phyloP scores from a whole-genome alignment of 1,140 invertebrate species.

The Lasaia peninsularis region DNA sequence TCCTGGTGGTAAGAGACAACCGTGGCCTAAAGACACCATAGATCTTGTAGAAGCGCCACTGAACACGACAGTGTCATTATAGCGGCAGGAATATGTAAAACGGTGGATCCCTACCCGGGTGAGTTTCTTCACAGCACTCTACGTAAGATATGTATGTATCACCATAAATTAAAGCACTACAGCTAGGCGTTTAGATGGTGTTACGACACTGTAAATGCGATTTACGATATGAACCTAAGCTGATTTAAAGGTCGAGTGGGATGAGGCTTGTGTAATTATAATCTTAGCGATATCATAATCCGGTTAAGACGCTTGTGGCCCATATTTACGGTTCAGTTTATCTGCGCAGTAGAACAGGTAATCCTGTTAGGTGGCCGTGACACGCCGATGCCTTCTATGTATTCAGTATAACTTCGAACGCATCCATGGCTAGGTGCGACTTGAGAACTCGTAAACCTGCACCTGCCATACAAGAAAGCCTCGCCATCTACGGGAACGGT shows the following conservation, averaged over 20 bases:
- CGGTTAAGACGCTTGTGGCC: slow-evolving; percentile 58
- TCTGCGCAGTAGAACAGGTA: slow-evolving; percentile 69
- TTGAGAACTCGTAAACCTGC: slow-evolving; percentile 56
- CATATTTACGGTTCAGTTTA: slow-evolving; percentile 53
- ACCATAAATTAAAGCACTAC: background rate
- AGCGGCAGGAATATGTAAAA: too few relatives aligned
- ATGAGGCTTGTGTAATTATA: slow-evolving; percentile 43
- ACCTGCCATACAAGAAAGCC: slow-evolving; percentile 67
- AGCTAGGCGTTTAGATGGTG: background rate
- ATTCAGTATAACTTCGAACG: slow-evolving; percentile 46
- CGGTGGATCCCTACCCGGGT: too few relatives aligned
- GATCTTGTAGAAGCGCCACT: too few relatives aligned
- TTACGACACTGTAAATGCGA: slow-evolving; percentile 5
- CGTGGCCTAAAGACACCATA: too few relatives aligned
- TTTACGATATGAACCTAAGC: slow-evolving; percentile 32
- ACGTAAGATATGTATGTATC: background rate
- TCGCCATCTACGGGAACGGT: slow-evolving; percentile 71
- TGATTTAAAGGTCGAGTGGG: slow-evolving; percentile 42
- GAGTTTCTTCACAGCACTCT: too few relatives aligned
- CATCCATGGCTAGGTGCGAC: slow-evolving; percentile 62
- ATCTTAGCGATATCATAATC: slow-evolving; percentile 54
- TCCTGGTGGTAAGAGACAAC: too few relatives aligned
- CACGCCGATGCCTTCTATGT: slow-evolving; percentile 59
- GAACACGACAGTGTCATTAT: too few relatives aligned
- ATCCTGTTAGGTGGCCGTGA: slow-evolving; percentile 76